A percentile compares a stretch with the other conserved stretches of the same genome.
Conservation (phyloP, 2,113 vertebrate species). For the Hyaena hyaena region DNA sequence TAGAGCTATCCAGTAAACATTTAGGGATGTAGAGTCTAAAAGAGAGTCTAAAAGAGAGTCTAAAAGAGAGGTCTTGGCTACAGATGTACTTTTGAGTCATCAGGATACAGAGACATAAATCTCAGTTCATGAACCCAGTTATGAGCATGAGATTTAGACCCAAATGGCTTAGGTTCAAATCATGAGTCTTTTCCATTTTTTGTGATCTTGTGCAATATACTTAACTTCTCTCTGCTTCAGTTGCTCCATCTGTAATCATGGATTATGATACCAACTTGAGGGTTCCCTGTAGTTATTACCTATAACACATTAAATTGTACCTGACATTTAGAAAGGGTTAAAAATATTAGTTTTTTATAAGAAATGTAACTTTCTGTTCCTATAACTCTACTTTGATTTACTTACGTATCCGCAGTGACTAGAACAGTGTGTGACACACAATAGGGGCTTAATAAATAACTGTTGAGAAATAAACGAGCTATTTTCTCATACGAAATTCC, state of each 20-base stretch:
- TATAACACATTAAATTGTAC: not conserved
- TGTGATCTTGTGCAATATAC: not conserved
- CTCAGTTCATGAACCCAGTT: not conserved
- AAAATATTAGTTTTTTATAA: not conserved
- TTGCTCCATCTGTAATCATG: not conserved
- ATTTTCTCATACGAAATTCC: not conserved
- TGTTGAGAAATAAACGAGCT: not conserved
- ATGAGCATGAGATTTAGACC: not conserved
- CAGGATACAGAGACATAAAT: not conserved
- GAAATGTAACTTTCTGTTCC: not conserved
- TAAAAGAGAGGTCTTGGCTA: not conserved
- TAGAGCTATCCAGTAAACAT: not conserved
- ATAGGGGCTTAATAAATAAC: not conserved
- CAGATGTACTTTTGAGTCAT: not conserved
- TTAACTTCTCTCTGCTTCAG: not conserved
- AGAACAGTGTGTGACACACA: not conserved
- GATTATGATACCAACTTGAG: not conserved
- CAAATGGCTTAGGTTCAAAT: not conserved
- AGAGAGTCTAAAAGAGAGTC: not conserved
- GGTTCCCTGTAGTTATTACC: not conserved
- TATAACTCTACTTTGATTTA: not conserved
- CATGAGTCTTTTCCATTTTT: not conserved
- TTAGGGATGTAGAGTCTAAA: not conserved
- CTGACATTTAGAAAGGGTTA: not conserved
- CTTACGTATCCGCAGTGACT: not conserved